Evolutionary conservation across 1,140 invertebrate genomes (phyloP).

Genomic region (Brachionus sp.): DNA sequence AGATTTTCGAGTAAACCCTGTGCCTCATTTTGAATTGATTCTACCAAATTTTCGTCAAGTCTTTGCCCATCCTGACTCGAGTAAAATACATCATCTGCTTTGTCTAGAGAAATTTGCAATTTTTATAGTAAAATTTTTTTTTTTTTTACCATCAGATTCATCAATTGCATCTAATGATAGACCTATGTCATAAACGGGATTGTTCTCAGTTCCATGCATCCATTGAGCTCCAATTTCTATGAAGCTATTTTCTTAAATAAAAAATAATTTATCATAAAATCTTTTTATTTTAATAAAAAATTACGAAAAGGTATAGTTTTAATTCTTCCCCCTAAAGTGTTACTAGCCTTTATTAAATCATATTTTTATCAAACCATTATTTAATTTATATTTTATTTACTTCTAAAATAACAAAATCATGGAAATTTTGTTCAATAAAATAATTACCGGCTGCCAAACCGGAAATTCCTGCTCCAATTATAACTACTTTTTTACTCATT

Average conservation of each 20-base stretch:
- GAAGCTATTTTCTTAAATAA: neutral
- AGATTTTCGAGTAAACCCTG: neutral
- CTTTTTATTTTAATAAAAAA: neutral
- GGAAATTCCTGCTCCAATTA: conserved; percentile 57
- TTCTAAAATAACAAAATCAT: conserved; percentile 55
- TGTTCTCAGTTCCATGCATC: conserved; percentile 44
- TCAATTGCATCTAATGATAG: neutral
- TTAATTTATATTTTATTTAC: conserved; percentile 46
- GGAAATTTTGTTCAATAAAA: conserved; percentile 52
- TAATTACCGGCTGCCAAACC: conserved; percentile 55
- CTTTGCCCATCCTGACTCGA: conserved; percentile 30
- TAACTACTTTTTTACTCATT: conserved; percentile 48
- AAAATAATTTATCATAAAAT: neutral
- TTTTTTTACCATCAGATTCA: neutral
- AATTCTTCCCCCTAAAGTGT: conserved; percentile 56
- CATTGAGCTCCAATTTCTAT: conserved; percentile 46
- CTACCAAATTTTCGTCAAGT: neutral
- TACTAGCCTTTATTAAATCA: conserved; percentile 25
- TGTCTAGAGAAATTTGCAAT: neutral
- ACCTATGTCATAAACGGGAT: conserved; percentile 44
- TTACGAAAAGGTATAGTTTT: conserved; percentile 55
- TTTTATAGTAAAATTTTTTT: neutral
- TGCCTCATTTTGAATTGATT: neutral
- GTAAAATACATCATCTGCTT: neutral
- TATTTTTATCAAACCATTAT: neutral